phyloP scores from a whole-genome alignment of 2,113 vertebrate species.

The Hemicordylus capensis region DNA sequence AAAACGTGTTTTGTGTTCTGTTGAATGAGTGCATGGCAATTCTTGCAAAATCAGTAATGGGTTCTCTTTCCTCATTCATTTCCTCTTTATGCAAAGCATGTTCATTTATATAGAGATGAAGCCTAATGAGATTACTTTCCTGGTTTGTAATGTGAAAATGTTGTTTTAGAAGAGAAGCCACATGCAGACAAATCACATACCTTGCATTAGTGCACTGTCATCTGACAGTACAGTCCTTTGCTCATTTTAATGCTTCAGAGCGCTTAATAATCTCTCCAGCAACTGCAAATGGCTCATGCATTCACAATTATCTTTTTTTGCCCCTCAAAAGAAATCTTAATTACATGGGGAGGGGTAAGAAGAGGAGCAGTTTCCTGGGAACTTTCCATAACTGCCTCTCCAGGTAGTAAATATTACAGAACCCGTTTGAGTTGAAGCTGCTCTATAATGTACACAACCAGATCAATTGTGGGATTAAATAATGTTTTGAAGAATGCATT shows the following conservation, averaged over 20 bases:
- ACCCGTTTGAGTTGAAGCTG: background rate
- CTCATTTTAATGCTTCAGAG: slow-evolving; percentile 55
- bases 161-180: slow-evolving; percentile 45
- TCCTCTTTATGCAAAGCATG: background rate
- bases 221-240: slow-evolving; percentile 64
- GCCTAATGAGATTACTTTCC: slow-evolving; percentile 39
- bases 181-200: slow-evolving; percentile 39
- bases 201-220: slow-evolving; percentile 41
- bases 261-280: slow-evolving; percentile 51
- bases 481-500: background rate
- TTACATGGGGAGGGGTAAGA: background rate
- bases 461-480: background rate
- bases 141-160: slow-evolving; percentile 48
- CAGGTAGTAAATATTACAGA: background rate
- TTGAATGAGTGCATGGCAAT: background rate
- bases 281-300: slow-evolving; percentile 59
- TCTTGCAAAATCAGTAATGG: background rate
- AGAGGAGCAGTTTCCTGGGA: background rate
- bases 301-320: background rate
- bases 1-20: too few relatives aligned
- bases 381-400: background rate
- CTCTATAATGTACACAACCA: background rate
- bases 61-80: background rate
- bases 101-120: background rate
- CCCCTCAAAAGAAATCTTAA: slow-evolving; percentile 20